These are phyloP conservation scores for Wasmannia auropunctata DNA, from an alignment of 1,140 invertebrate genomes.

Conservation along the genomic window DNA sequence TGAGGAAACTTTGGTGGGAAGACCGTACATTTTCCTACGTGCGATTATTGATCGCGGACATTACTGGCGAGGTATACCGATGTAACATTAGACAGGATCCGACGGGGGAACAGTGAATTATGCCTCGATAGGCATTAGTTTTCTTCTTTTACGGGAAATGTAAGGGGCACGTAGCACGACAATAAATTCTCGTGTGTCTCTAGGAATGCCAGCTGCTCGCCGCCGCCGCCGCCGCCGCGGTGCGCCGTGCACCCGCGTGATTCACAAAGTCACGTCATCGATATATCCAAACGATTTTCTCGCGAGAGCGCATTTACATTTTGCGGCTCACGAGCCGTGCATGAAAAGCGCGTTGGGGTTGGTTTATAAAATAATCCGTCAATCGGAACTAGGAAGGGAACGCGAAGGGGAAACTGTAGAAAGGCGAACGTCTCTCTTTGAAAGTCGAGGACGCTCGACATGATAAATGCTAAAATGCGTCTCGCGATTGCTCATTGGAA, in stretches of 20 bases:
- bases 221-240: background rate
- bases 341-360: background rate
- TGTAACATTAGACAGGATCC: slow-evolving; percentile 52
- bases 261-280: slow-evolving; percentile 71
- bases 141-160: slow-evolving; percentile 66
- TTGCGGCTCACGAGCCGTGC: background rate
- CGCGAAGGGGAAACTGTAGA: background rate
- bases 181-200: slow-evolving; percentile 67
- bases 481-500: slow-evolving; percentile 23
- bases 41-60: slow-evolving; percentile 42
- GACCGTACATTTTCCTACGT: slow-evolving; percentile 13
- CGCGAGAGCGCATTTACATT: slow-evolving; percentile 6
- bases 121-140: slow-evolving; percentile 51
- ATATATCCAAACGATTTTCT: slow-evolving; percentile 64
- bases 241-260: slow-evolving; percentile 55
- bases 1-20: background rate
- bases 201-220: slow-evolving; percentile 65
- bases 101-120: slow-evolving; percentile 46
- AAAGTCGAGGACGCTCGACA: slow-evolving; percentile 12
- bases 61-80: slow-evolving; percentile 46
- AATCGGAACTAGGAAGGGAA: slow-evolving; percentile 25
- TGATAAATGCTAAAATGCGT: slow-evolving; percentile 31
- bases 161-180: slow-evolving; percentile 43
- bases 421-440: slow-evolving; percentile 21
- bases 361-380: slow-evolving; percentile 42